A percentile compares a stretch with the other conserved stretches of the same genome.
These are phyloP conservation scores for Halcyon leucocephala DNA, from an alignment of 2,797 vertebrate genomes.

Conservation along the genomic window DNA sequence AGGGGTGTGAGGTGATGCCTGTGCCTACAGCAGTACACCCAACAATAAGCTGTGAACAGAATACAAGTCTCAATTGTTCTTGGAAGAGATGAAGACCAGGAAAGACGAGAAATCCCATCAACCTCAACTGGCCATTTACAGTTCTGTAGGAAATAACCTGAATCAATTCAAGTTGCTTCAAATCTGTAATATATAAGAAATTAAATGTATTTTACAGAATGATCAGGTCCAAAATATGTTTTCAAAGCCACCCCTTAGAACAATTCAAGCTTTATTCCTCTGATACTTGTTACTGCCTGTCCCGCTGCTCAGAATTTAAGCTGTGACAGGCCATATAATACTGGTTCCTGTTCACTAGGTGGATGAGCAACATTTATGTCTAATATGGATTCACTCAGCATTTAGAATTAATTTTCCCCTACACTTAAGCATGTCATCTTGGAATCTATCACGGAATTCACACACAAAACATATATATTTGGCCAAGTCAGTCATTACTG, in stretches of 20 bases:
- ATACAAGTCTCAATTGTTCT: background rate
- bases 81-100: background rate
- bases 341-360: background rate
- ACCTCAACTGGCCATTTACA: background rate
- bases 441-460: conserved; percentile 7
- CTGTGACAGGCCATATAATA: background rate
- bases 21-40: background rate
- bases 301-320: background rate
- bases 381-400: background rate
- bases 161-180: background rate
- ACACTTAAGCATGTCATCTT: background rate
- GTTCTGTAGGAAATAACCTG: background rate
- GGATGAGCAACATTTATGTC: conserved; percentile 8
- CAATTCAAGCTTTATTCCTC: background rate
- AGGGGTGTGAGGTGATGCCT: background rate
- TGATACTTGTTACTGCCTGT: conserved; percentile 9
- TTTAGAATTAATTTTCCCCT: conserved; percentile 26
- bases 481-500: conserved; percentile 42
- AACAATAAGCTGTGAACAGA: background rate
- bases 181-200: background rate
- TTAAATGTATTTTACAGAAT: background rate
- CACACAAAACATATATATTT: conserved; percentile 14
- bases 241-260: background rate
- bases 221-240: background rate
- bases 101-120: conserved; percentile 2